These are phyloP conservation scores for Campylorhamphus procurvoides DNA, from an alignment of 2,113 vertebrate species.

Conservation along the genomic window DNA sequence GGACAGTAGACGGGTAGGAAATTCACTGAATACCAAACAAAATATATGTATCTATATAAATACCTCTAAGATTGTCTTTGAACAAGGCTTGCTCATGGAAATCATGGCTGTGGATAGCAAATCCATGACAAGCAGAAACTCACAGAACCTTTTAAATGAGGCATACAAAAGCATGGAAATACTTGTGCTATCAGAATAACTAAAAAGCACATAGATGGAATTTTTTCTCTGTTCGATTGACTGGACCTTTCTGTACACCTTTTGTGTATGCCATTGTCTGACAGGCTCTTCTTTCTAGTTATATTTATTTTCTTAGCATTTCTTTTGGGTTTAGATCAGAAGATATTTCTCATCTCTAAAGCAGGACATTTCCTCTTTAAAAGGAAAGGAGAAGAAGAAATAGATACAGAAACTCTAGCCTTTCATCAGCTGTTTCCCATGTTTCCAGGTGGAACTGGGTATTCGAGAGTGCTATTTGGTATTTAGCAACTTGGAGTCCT, in stretches of 20 bases:
- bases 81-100: neutral
- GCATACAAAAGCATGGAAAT: neutral
- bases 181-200: neutral
- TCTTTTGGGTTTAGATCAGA: neutral
- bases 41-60: neutral
- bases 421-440: neutral
- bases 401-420: neutral
- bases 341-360: neutral
- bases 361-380: neutral
- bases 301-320: neutral
- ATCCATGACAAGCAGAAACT: neutral
- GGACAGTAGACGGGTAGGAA: neutral
- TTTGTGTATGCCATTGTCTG: neutral
- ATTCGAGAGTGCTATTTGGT: neutral
- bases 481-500: neutral
- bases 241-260: neutral
- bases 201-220: neutral
- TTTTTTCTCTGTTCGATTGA: neutral
- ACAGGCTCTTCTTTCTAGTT: neutral
- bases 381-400: neutral
- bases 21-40: neutral
- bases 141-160: neutral
- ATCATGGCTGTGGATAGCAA: neutral
- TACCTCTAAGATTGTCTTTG: neutral
- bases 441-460: neutral